Evolutionary conservation across 2,888 invertebrate genomes (phyloP).

Genomic region (Papilio protenor): DNA sequence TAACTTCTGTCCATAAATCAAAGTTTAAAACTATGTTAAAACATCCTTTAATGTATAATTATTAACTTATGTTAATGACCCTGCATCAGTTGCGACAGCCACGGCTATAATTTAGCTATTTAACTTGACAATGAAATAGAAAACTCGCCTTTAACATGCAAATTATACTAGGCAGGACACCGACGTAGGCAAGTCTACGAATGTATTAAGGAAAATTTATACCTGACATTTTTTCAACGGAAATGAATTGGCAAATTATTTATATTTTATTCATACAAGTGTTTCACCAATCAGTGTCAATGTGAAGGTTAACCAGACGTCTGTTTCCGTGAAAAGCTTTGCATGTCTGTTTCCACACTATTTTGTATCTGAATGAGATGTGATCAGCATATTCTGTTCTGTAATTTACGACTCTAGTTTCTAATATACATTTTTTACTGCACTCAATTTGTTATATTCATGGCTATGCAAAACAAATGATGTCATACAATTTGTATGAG

Average conservation of each 20-base stretch:
- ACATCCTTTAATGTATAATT: background rate
- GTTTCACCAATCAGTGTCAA: constrained; percentile 70
- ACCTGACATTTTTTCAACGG: constrained; percentile 57
- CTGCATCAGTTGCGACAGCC: background rate
- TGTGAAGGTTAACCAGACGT: constrained; percentile 60
- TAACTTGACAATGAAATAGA: constrained; percentile 42
- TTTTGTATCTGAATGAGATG: constrained; percentile 30
- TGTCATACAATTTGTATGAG: background rate
- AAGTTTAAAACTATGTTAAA: background rate
- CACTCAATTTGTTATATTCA: constrained; percentile 1
- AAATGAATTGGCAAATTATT: constrained; percentile 59
- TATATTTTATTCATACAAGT: constrained; percentile 65
- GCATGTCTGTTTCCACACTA: constrained; percentile 29
- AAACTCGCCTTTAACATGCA: constrained; percentile 43
- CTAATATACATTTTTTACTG: constrained; percentile 21
- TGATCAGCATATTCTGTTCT: constrained; percentile 10
- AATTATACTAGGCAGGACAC: constrained; percentile 42
- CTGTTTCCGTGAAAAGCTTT: constrained; percentile 39
- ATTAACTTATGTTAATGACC: constrained; percentile 11
- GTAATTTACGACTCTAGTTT: constrained; percentile 19
- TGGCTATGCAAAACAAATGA: background rate
- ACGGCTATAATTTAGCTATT: constrained; percentile 23
- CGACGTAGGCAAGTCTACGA: constrained; percentile 39
- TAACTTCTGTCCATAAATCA: background rate
- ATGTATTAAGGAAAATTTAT: constrained; percentile 47